Conservation (phyloP, 1,140 invertebrate species). For the Nasonia giraulti region DNA sequence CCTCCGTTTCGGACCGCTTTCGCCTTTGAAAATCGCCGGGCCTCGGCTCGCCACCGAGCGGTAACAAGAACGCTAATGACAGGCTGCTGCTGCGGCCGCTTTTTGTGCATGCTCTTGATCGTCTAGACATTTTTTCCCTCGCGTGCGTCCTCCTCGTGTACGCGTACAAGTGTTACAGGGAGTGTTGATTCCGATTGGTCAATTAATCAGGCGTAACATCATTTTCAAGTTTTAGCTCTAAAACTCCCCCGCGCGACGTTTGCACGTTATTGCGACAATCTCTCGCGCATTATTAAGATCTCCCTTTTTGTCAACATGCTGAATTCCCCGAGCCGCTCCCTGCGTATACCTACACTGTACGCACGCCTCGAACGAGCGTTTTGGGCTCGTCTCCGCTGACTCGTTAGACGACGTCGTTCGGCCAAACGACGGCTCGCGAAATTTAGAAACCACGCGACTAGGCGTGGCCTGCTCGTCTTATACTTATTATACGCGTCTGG, state of each 20-base stretch:
- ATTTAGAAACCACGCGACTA: conserved; percentile 26
- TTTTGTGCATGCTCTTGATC: neutral
- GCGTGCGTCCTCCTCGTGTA: neutral
- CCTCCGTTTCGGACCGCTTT: conserved; percentile 39
- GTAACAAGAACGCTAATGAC: conserved; percentile 39
- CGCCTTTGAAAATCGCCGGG: conserved; percentile 24
- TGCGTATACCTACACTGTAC: no score
- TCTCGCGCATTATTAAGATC: neutral
- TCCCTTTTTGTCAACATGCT: neutral
- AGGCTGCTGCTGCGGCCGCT: neutral
- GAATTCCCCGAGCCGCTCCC: neutral
- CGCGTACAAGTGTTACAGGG: no score
- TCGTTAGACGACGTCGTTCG: conserved; percentile 30
- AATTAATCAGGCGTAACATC: no score
- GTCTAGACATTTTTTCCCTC: neutral
- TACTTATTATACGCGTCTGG: neutral
- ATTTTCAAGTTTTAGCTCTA: no score
- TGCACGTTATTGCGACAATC: no score
- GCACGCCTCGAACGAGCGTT: neutral
- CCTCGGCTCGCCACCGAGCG: neutral
- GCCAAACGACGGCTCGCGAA: neutral
- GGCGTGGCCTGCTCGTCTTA: neutral
- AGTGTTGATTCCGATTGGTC: no score
- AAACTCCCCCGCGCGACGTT: no score
- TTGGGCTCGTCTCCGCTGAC: conserved; percentile 12